Conservation (phyloP, 1,140 invertebrate genomes). For the Calliphora vicina region DNA sequence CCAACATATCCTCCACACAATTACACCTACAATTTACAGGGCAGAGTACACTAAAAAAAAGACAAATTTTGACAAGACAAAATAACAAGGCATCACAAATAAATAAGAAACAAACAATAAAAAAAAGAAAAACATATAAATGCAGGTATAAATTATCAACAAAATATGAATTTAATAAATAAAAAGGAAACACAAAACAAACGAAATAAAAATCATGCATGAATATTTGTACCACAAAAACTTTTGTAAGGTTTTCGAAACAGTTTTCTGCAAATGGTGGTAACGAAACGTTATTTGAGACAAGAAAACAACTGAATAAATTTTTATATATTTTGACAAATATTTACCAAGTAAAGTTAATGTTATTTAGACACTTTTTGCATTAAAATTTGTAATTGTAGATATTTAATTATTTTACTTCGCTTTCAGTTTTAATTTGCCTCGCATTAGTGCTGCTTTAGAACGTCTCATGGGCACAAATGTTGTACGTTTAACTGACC, state of each 20-base stretch:
- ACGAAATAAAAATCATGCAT: neutral
- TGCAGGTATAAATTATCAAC: neutral
- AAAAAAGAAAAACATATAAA: neutral
- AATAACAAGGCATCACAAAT: slow-evolving; percentile 13
- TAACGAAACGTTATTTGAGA: neutral
- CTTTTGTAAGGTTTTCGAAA: neutral
- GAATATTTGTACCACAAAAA: neutral
- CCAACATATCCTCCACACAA: too few relatives aligned
- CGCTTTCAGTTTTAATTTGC: slow-evolving; percentile 66
- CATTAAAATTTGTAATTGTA: too few relatives aligned
- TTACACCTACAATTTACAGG: too few relatives aligned
- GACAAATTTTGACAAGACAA: neutral
- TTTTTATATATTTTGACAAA: too few relatives aligned
- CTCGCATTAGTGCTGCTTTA: slow-evolving; percentile 66
- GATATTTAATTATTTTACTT: neutral
- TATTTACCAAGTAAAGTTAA: neutral
- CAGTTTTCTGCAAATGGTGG: neutral
- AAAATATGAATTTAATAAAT: neutral
- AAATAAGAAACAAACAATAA: neutral
- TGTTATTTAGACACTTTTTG: neutral
- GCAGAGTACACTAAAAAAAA: too few relatives aligned
- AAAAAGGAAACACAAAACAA: neutral
- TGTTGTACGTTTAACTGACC: slow-evolving; percentile 70
- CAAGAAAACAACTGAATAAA: neutral
- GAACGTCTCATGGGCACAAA: slow-evolving; percentile 73